phyloP scores from a whole-genome alignment of 2,113 vertebrate genomes.

The Tragelaphus buxtoni region DNA sequence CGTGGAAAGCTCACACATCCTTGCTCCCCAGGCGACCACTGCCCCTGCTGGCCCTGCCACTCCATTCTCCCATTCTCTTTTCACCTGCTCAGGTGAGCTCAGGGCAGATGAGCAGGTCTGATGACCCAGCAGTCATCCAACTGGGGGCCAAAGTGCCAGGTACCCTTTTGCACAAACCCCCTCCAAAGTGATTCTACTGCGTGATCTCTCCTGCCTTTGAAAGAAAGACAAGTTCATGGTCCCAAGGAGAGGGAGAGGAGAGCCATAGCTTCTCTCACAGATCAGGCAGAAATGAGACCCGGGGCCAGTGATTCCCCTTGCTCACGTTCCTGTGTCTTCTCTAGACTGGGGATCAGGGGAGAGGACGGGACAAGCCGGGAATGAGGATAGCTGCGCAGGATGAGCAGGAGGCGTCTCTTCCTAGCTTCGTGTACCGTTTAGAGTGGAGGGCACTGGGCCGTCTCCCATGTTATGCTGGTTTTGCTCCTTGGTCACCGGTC shows the following conservation, averaged over 20 bases:
- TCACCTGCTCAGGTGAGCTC: background rate
- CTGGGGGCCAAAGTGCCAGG: background rate
- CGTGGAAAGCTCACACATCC: background rate
- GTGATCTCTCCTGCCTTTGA: background rate
- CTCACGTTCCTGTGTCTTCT: background rate
- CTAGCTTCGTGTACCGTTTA: background rate
- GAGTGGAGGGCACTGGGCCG: fast-evolving
- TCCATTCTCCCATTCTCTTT: background rate
- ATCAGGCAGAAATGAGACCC: background rate
- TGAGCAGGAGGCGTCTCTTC: background rate
- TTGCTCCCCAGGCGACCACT: background rate
- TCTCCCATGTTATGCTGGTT: background rate
- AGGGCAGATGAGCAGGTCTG: background rate
- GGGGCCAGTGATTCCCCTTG: no score
- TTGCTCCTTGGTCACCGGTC: background rate
- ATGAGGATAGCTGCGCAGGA: fast-evolving
- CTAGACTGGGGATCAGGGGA: background rate
- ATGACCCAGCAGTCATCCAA: background rate
- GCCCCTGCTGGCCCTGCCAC: background rate
- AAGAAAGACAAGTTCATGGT: background rate
- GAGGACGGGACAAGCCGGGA: no score
- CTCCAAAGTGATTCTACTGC: background rate
- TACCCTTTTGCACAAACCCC: background rate
- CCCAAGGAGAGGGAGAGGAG: background rate
- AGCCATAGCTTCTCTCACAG: background rate